phyloP scores from a whole-genome alignment of 2,888 invertebrate species.

The Stenichneumon culpator region DNA sequence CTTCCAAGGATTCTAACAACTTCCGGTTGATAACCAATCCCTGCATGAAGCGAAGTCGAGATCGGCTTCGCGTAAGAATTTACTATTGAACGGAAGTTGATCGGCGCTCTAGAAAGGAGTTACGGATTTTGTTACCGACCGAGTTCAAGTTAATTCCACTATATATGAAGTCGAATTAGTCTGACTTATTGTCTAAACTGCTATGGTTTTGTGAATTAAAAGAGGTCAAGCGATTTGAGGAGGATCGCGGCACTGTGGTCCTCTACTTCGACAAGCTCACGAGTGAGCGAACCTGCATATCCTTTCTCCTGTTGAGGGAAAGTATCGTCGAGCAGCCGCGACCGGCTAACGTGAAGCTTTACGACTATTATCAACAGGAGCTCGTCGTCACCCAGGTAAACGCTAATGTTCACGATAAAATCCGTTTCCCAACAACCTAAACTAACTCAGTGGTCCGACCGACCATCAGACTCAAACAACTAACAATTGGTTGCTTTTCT shows the following conservation, averaged over 20 bases:
- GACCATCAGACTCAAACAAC: neutral
- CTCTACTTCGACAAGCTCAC: slow-evolving; percentile 87
- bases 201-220: neutral
- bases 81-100: too few relatives aligned
- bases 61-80: too few relatives aligned
- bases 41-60: too few relatives aligned
- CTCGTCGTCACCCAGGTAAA: slow-evolving; percentile 86
- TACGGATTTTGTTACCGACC: too few relatives aligned
- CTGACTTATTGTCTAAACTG: too few relatives aligned
- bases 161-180: too few relatives aligned
- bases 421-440: neutral
- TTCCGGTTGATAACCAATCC: too few relatives aligned
- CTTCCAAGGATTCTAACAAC: too few relatives aligned
- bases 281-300: slow-evolving; percentile 85
- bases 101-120: too few relatives aligned
- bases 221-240: slow-evolving; percentile 87
- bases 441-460: too few relatives aligned
- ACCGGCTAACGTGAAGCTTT: slow-evolving; percentile 87
- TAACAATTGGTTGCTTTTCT: too few relatives aligned
- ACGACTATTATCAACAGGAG: slow-evolving; percentile 89
- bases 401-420: neutral
- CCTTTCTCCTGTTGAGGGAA: slow-evolving; percentile 85
- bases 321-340: slow-evolving; percentile 85
- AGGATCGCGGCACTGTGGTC: slow-evolving; percentile 85
- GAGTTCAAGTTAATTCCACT: too few relatives aligned